A percentile compares a stretch with the other conserved stretches of the same genome.
Evolutionary conservation across 2,797 vertebrate genomes (phyloP).

Genomic region (Vespertilio murinus): DNA sequence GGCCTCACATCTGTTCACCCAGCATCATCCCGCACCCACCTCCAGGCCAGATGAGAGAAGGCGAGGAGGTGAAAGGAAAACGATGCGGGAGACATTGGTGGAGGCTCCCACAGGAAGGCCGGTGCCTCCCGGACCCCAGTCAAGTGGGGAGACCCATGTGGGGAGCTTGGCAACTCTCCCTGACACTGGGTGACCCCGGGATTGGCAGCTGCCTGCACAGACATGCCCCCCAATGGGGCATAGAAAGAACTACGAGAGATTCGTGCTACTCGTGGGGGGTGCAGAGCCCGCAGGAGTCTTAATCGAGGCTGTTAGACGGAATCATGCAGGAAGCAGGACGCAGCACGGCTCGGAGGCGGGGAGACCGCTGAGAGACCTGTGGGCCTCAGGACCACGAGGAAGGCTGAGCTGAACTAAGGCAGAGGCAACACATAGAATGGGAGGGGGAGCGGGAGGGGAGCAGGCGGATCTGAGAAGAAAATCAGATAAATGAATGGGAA

Average conservation of each 20-base stretch:
- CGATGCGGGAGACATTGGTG: background rate
- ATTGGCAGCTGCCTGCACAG: background rate
- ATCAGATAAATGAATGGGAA: background rate
- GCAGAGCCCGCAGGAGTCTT: background rate
- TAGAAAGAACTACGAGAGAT: background rate
- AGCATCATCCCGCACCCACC: background rate
- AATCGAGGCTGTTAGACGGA: background rate
- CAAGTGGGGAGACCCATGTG: background rate
- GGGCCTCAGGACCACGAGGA: background rate
- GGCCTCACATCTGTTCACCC: background rate
- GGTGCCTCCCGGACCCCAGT: background rate
- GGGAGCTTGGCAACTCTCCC: background rate
- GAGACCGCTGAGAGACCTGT: background rate
- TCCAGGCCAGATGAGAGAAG: background rate
- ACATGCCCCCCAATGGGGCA: too few relatives aligned
- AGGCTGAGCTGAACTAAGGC: background rate
- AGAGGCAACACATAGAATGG: background rate
- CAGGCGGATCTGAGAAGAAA: background rate
- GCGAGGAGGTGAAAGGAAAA: background rate
- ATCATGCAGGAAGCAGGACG: background rate
- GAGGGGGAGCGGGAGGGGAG: rapidly evolving
- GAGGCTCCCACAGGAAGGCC: background rate
- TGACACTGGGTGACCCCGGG: background rate
- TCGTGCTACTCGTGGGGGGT: background rate
- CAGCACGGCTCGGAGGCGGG: background rate